Conservation (phyloP, 2,113 vertebrate species). For the Geothlypis trichas region DNA sequence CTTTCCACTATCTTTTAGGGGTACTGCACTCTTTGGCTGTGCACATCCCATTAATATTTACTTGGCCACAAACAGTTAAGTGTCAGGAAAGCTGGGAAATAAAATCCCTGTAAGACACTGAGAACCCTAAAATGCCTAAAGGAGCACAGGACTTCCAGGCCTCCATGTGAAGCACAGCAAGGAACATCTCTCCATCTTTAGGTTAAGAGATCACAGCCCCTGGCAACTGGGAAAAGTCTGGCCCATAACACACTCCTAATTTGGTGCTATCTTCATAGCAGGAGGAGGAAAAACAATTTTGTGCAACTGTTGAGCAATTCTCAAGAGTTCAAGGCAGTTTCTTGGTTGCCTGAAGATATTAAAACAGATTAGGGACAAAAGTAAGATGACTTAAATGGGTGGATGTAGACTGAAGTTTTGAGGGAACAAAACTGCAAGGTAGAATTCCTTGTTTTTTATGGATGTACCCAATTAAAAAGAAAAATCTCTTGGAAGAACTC, state of each 20-base stretch:
- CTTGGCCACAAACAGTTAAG: neutral
- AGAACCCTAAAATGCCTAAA: neutral
- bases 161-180: neutral
- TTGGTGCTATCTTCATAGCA: neutral
- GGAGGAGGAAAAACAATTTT: neutral
- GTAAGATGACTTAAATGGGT: neutral
- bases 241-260: neutral
- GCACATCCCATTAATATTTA: neutral
- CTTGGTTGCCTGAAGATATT: neutral
- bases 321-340: neutral
- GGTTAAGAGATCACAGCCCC: neutral
- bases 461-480: neutral
- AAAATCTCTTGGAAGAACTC: neutral
- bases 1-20: neutral
- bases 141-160: neutral
- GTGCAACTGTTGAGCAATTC: neutral
- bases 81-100: neutral
- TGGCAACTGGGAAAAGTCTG: neutral
- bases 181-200: neutral
- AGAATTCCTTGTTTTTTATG: neutral
- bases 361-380: neutral
- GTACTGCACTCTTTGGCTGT: neutral
- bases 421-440: neutral
- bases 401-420: neutral
- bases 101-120: neutral